Evolutionary conservation across 1,140 invertebrate species (phyloP), one percentile per base, ranked within the genome.

Genomic region (Apis florea): DNA sequence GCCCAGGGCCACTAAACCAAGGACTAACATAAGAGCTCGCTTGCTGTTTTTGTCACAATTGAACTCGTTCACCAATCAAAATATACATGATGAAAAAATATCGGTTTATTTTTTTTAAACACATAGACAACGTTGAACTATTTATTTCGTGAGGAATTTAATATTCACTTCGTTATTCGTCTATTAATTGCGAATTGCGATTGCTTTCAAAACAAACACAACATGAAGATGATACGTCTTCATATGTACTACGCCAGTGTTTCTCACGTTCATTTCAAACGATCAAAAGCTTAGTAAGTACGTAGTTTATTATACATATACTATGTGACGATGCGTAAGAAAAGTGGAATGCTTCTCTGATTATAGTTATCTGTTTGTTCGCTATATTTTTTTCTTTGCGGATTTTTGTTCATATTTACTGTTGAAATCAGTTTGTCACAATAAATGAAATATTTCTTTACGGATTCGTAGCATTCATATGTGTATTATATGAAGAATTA

Each of bases 31-130:
- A 47, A 15, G 49, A 66, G 26, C 53, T 21, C 68, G 26, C 17
- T 66, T 54, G 61, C 53, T 58, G 72, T 79, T 85, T 79, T 79
- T 74, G 21, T 70, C 26, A 67, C 64, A 49, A 70, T 67, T 40
- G 51, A 53, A 61, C 51, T 31, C 58, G 47, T 61, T 71, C 53
- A 47, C 19, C 26, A 19, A 9, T 47, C 31, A 15, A 64, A 24
- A 40, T n/a, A 26, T 63, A 63, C 24, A 19, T 6, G 40, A 6
- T 24, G 72, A 75, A 17, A 26, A 26, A 6, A 47, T 59, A 73
- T 64, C 47, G 17, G 24, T 63, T 15, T 19, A 15, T 15, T 51
- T 17, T 9, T 51, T 31, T 26, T 19, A 4, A 59, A 19, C 19
- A 51, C 13, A 19, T 24, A 24, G 19, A 11, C 13, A 63, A 59